A percentile compares a stretch with the other conserved stretches of the same genome.
Evolutionary conservation across 2,888 invertebrate genomes (phyloP).

Genomic region (Trichacis sp.): DNA sequence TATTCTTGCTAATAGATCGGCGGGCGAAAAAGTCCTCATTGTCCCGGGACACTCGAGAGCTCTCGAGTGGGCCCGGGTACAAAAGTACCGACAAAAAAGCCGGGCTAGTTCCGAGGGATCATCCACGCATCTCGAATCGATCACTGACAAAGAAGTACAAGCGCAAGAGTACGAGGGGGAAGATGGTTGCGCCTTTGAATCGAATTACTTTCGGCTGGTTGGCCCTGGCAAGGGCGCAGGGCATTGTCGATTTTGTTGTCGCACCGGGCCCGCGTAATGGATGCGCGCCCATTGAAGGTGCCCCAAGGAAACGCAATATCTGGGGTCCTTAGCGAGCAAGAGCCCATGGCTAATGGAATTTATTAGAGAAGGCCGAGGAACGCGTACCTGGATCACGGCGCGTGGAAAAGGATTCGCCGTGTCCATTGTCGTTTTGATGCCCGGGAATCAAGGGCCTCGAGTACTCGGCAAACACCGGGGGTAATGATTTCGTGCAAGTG

Average conservation of each 20-base stretch:
- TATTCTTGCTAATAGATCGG: slow-evolving; percentile 61
- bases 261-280: slow-evolving; percentile 62
- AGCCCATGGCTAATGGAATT: slow-evolving; percentile 68
- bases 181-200: slow-evolving; percentile 49
- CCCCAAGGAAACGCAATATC: slow-evolving; percentile 58
- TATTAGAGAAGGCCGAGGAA: slow-evolving; percentile 53
- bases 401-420: background rate
- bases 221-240: slow-evolving; percentile 36
- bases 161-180: slow-evolving; percentile 26
- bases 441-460: slow-evolving; percentile 19
- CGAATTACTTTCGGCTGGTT: slow-evolving; percentile 60
- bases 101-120: slow-evolving; percentile 7
- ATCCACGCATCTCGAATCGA: slow-evolving; percentile 39
- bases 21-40: slow-evolving; percentile 53
- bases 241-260: slow-evolving; percentile 50
- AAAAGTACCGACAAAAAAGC: slow-evolving; percentile 41
- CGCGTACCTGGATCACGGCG: background rate
- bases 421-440: slow-evolving; percentile 3
- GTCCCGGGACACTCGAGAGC: slow-evolving; percentile 46
- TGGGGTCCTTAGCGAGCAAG: slow-evolving; percentile 55
- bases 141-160: slow-evolving; percentile 26
- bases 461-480: slow-evolving; percentile 3
- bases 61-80: slow-evolving; percentile 33
- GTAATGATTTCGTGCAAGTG: slow-evolving; percentile 15
- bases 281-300: slow-evolving; percentile 58